Conservation (phyloP, 2,113 vertebrate species). For the Tetrao urogallus region DNA sequence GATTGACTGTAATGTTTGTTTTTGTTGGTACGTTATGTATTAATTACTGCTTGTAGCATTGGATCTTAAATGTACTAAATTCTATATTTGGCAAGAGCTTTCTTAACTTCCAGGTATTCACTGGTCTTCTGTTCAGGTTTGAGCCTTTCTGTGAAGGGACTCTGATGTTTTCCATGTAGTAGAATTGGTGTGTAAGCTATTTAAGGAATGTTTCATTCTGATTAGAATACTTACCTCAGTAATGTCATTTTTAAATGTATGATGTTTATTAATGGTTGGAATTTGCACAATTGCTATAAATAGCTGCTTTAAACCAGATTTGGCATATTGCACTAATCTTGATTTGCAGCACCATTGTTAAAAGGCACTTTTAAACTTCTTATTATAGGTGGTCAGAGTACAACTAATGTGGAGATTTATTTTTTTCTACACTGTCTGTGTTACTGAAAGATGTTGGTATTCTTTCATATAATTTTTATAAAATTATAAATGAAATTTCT, state of each 20-base stretch:
- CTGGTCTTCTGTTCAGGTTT: accelerated
- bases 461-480: conserved; percentile 65
- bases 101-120: not conserved
- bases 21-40: not conserved
- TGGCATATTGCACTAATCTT: conserved; percentile 50
- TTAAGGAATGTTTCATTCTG: conserved; percentile 13
- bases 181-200: not conserved
- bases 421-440: conserved; percentile 59
- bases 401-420: conserved; percentile 53
- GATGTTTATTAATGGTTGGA: not conserved
- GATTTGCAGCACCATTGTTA: conserved; percentile 46
- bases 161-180: not conserved
- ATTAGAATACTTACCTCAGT: conserved; percentile 38
- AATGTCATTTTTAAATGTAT: not conserved
- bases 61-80: not conserved
- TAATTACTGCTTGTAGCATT: not conserved
- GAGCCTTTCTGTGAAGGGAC: not conserved
- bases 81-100: conserved; percentile 4
- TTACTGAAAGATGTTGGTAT: conserved; percentile 34
- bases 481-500: conserved; percentile 39
- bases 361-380: conserved; percentile 67
- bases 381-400: conserved; percentile 29
- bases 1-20: not conserved
- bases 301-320: not conserved
- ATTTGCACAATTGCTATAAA: conserved; percentile 38